Evolutionary conservation across 2,888 invertebrate genomes (phyloP), one percentile per base, ranked within the genome.

Genomic region (Asteroscopus sphinx): DNA sequence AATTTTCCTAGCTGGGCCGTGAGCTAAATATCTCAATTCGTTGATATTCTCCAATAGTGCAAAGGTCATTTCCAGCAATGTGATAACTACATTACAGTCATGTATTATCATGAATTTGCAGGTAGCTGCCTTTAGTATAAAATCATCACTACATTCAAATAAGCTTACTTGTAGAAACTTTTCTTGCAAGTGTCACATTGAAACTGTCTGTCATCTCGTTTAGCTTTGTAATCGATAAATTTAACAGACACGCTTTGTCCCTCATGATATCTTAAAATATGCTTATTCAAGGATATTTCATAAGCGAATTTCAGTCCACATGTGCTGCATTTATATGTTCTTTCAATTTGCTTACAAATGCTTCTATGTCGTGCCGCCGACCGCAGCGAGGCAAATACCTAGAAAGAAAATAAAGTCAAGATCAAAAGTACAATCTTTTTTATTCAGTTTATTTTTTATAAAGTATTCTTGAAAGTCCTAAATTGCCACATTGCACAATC

Each of bases 151-250:
- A 2, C 9, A 28, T 9, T 9, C 28, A 28, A 28, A 28, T 2
- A 28, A 1, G 9, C 28, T 70, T 88, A 93, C 87, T 95, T 90
- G 71, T 92, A 93, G 78, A 96, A 96, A 5, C 94, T 93, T 82
- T 96, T 96, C 26, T 95, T 95, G 76, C 96, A 96, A 4, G 95
- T 95, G 26, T 95, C 94, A 80, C 96, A 96, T 41, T 95, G 93
- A 68, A 92, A 91, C 47, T 90, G 89, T 35, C 87, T 70, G 7
- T 88, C 86, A 52, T 87, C 81, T 12, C 76, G 63, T 66, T 87
- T 84, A 12, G 78, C 62, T 41, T 81, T 79, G 1, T 82, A 77
- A 45, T 89, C 89, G 48, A 90, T 84, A 64, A 93, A 93, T 12
- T 88, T 87, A 0, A 93, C 88, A 0, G 91, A 91, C 0, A 94